Base-by-base conservation (phyloP, 2,113 vertebrate species). In the Megaceryle torquata region DNA sequence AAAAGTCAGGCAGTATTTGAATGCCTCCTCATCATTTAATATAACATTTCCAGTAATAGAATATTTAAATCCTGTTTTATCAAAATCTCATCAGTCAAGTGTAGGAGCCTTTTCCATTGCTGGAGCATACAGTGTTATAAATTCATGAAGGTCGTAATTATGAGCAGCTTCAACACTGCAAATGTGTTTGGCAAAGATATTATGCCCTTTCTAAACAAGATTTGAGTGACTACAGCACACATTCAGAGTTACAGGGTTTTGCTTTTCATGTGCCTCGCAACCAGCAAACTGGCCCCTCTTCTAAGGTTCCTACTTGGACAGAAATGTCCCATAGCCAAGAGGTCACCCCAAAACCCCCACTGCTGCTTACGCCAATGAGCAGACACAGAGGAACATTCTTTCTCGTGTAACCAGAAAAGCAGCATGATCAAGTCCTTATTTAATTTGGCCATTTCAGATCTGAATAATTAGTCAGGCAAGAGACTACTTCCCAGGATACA, bases 51-150 rank as follows among this genome's bases (percentile, higher is more conserved):
- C 83, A 79, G 82, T 90, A 82, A 76, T 44, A 94, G 94, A 95
- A 93, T 88, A 85, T 89, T 92, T 96, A 95, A 96, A 95, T 85
- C 78, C 91, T 88, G 71, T 82, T 79, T 93, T 87, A 95, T 91
- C 82, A 94, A 95, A 86, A 89, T 88, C 94, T 95, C 92, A 86
- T 87, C 61, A 87, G 71, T 95, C 94, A 84, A 67, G 91, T 85
- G 77, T 65, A 94, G 91, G 74, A 91, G 95, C 92, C 56, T 81
- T 91, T 91, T 95, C 86, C 83, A 88, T 89, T 89, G 91, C 93
- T 64, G 89, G 93, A 88, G 39, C 88, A 80, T 35, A 83, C 79
- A 82, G 72, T 83, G 54, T 82, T 93, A 72, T 91, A 95, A 91
- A 93, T 91, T 77, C 76, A 94, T 75, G 91, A 91, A 89, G 91